Conservation (phyloP, 2,113 vertebrate species). For the Cisticola juncidis region DNA sequence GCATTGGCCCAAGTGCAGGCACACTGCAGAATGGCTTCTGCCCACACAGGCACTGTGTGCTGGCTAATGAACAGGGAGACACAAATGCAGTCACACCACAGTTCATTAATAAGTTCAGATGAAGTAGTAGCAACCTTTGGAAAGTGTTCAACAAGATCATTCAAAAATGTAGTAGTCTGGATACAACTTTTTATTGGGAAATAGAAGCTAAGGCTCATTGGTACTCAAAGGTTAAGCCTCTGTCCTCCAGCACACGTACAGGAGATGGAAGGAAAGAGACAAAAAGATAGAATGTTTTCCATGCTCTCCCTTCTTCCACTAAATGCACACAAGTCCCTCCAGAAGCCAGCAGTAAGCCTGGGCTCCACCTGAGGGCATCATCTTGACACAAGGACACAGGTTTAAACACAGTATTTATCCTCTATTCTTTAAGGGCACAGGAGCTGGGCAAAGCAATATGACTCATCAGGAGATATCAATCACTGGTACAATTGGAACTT, state of each 20-base stretch:
- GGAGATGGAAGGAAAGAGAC: not conserved
- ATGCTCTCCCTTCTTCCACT: not conserved
- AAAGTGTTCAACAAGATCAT: not conserved
- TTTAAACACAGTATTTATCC: not conserved
- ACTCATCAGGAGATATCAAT: not conserved
- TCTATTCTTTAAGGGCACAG: not conserved
- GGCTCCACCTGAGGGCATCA: conserved; percentile 2
- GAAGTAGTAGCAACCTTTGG: not conserved
- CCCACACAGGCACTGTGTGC: not conserved
- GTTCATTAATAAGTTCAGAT: not conserved
- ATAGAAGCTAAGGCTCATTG: not conserved
- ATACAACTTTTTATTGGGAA: not conserved
- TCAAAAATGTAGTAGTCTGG: not conserved
- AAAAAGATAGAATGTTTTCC: not conserved
- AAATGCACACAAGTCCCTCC: not conserved
- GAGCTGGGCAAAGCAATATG: not conserved
- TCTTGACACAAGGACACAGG: not conserved
- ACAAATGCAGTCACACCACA: not conserved
- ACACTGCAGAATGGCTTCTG: not conserved
- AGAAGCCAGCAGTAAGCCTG: not conserved
- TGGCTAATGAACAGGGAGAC: not conserved
- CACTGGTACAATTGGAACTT: not conserved
- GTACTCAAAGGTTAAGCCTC: not conserved
- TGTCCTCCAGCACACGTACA: not conserved
- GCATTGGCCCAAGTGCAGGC: not conserved